Percentiles rank a stretch among this genome's conserved stretches.
phyloP scores from a whole-genome alignment of 2,888 invertebrate genomes.

The Leptodirus hochenwartii region DNA sequence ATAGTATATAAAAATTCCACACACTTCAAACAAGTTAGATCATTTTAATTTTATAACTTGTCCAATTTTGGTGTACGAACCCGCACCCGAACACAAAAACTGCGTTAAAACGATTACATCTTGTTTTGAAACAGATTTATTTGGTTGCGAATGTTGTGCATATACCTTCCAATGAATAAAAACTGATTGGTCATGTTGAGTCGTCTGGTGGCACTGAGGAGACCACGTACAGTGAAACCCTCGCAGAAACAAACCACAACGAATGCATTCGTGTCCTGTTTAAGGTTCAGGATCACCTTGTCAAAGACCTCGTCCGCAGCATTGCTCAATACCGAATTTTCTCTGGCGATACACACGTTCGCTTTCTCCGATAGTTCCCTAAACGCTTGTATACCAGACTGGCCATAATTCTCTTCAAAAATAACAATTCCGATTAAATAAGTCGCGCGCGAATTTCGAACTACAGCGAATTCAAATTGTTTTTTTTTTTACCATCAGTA shows the following conservation, averaged over 20 bases:
- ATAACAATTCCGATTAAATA: constrained; percentile 10
- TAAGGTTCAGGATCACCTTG: constrained; percentile 33
- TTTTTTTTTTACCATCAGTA: constrained; percentile 57
- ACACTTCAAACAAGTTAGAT: too few relatives aligned
- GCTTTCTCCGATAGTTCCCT: constrained; percentile 44
- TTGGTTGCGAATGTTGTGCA: too few relatives aligned
- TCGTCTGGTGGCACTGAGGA: constrained; percentile 40
- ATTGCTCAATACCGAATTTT: constrained; percentile 41
- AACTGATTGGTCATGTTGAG: constrained; percentile 38
- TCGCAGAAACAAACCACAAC: constrained; percentile 68
- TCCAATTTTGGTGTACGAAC: too few relatives aligned
- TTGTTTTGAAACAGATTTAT: too few relatives aligned
- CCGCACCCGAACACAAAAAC: too few relatives aligned
- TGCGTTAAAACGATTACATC: too few relatives aligned
- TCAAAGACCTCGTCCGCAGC: constrained; percentile 38
- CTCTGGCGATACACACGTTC: constrained; percentile 53
- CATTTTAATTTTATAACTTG: too few relatives aligned
- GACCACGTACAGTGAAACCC: constrained; percentile 47
- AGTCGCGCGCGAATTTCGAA: too few relatives aligned
- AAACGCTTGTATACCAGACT: constrained; percentile 57
- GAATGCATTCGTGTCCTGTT: constrained; percentile 32
- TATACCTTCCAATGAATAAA: constrained; percentile 49
- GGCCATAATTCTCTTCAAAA: constrained; percentile 54
- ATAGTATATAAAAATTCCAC: too few relatives aligned
- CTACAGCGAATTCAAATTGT: too few relatives aligned